Conservation (phyloP, 2,888 invertebrate species). For the Cephus rjabovi region DNA sequence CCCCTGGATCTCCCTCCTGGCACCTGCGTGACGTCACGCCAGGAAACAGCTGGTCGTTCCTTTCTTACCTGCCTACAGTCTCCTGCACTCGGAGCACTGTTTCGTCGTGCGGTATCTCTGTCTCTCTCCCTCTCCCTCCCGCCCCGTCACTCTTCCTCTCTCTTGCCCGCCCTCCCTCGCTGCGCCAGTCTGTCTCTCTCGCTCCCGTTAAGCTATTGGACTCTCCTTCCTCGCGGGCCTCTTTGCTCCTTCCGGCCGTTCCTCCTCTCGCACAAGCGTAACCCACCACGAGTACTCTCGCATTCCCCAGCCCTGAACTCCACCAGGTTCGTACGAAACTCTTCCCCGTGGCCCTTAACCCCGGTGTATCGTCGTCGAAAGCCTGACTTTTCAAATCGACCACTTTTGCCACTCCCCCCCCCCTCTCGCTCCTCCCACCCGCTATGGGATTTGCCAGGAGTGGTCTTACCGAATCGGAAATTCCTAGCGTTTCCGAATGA, state of each 20-base stretch:
- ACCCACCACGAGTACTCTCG: background rate
- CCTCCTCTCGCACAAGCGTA: background rate
- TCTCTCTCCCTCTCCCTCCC: background rate
- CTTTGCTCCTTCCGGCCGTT: background rate
- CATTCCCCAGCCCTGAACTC: background rate
- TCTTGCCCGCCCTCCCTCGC: background rate
- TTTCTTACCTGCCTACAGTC: slow-evolving; percentile 38
- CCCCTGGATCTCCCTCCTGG: slow-evolving; percentile 24
- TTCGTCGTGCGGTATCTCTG: slow-evolving; percentile 7
- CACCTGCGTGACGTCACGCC: slow-evolving; percentile 59
- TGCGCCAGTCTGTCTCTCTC: background rate
- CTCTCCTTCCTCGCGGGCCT: background rate
- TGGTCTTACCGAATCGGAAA: background rate
- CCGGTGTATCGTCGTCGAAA: background rate
- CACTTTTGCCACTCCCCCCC: background rate
- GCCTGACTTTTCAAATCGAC: background rate
- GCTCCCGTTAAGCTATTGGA: background rate
- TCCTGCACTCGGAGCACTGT: slow-evolving; percentile 25
- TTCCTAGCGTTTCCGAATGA: background rate
- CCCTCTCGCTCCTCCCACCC: background rate
- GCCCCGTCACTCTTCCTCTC: background rate
- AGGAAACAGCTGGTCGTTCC: slow-evolving; percentile 58
- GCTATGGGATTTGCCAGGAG: background rate
- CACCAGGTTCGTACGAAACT: background rate
- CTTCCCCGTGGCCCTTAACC: background rate